A percentile compares a stretch with the other conserved stretches of the same genome.
Evolutionary conservation across 1,140 invertebrate species (phyloP).

Genomic region (Dreissena rostriformis): DNA sequence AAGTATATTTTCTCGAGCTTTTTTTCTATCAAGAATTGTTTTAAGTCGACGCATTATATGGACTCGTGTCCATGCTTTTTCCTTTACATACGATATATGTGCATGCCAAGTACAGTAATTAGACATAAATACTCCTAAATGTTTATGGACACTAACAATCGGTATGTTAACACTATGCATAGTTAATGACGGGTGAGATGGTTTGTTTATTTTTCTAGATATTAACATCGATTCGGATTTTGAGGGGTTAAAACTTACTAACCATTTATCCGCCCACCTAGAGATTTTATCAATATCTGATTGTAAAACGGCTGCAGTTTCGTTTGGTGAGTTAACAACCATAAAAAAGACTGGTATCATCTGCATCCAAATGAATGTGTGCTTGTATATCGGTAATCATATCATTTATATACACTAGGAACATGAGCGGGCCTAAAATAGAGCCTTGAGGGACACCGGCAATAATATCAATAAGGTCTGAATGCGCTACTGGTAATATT

Average conservation of each 20-base stretch:
- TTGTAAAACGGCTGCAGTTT: background rate
- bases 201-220: background rate
- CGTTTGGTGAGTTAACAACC: constrained; percentile 1
- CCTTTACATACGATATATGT: constrained; percentile 20
- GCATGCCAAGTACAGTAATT: constrained; percentile 8
- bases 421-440: constrained; percentile 39
- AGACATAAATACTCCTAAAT: constrained; percentile 18
- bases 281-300: constrained; percentile 11
- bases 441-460: constrained; percentile 52
- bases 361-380: constrained; percentile 32
- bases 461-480: background rate
- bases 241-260: constrained; percentile 30
- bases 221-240: constrained; percentile 29
- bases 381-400: constrained; percentile 6
- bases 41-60: background rate
- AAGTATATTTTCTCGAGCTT: constrained; percentile 24
- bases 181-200: background rate
- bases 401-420: constrained; percentile 55
- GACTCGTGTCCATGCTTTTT: constrained; percentile 21
- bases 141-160: background rate
- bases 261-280: constrained; percentile 6
- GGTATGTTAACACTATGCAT: background rate
- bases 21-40: constrained; percentile 14
- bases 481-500: background rate
- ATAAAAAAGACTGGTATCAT: constrained; percentile 42